Base-by-base conservation (phyloP, 1,140 invertebrate species). In the Drosophila micromelanica region DNA sequence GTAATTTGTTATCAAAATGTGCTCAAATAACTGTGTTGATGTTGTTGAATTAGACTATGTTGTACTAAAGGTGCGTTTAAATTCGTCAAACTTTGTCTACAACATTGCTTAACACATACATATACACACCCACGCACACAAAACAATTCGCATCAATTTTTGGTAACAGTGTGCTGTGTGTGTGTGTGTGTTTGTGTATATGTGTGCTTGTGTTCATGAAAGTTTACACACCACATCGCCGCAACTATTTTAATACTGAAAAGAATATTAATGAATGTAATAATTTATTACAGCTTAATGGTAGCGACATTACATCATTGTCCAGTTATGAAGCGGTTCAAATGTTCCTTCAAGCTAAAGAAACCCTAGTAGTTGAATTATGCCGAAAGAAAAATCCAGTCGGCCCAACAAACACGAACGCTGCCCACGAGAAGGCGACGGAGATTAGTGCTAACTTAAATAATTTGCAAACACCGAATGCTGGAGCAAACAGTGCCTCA, bases 361-460 rank as follows among this genome's bases (percentile, higher is more conserved):
- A 96, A 89, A 95, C 95, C 51, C 95, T 96, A 78, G 93, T 95
- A 62, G 95, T 96, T 32, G 95, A 96, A 92, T 95, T 96, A 20
- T 92, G 95, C 37, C 93, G 95, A 55, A 93, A 87, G 12, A 62
- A 69, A 35, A 61, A 15, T 63, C 8, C 60, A 13, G 32, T 17
- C 9, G 13, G 7, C 12, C 9, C 32, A 11, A 32, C 15, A 17
- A 42, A 30, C 27, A 15, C 9, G 13, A 59, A 20, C 12, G 37
- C 8, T 12, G 37, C 11, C 12, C 11, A 38, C 7, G 23, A 15
- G n/a, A 20, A 40, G 1, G 13, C 11, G 1, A 11, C 11, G 3
- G 20, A 43, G 2, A 42, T 37, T 37, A 52, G 35, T 57, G 20
- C 11, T n/a, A 57, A 57, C 52, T 8, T 38, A 3, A 54, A 64